Evolutionary conservation across 2,113 vertebrate genomes (phyloP).

Genomic region (Epinephelus fuscoguttatus): DNA sequence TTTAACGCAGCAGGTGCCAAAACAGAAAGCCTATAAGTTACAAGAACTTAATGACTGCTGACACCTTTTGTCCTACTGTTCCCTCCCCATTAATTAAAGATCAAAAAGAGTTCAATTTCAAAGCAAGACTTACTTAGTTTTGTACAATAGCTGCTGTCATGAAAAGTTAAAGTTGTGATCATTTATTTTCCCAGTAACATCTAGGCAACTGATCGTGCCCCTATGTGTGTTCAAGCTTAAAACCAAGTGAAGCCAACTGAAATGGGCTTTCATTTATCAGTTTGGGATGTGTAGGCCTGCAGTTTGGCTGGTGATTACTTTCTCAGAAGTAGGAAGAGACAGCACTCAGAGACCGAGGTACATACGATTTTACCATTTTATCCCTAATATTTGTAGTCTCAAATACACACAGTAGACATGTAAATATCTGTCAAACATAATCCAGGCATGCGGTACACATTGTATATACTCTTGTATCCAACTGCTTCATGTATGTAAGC

Average conservation of each 20-base stretch:
- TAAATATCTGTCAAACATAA: too few relatives aligned
- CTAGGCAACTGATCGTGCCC: neutral
- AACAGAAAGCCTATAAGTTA: slow-evolving; percentile 47
- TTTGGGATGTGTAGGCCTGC: too few relatives aligned
- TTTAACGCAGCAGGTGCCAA: slow-evolving; percentile 35
- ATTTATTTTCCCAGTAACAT: neutral
- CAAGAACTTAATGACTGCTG: neutral
- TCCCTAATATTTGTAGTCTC: too few relatives aligned
- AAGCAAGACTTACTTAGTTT: neutral
- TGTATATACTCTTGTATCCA: too few relatives aligned
- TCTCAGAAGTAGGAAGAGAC: too few relatives aligned
- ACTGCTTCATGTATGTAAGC: too few relatives aligned
- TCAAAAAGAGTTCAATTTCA: slow-evolving; percentile 1
- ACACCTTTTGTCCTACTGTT: slow-evolving; percentile 1
- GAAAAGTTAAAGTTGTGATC: neutral
- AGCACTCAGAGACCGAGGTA: too few relatives aligned
- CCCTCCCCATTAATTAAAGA: neutral
- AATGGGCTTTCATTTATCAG: too few relatives aligned
- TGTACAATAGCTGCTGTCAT: neutral
- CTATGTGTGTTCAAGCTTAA: neutral
- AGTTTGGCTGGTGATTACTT: too few relatives aligned
- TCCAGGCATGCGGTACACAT: too few relatives aligned
- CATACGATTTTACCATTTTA: too few relatives aligned
- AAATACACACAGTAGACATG: too few relatives aligned
- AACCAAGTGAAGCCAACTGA: neutral